Conservation (phyloP, 2,797 vertebrate species). For the Rachycentron canadum region DNA sequence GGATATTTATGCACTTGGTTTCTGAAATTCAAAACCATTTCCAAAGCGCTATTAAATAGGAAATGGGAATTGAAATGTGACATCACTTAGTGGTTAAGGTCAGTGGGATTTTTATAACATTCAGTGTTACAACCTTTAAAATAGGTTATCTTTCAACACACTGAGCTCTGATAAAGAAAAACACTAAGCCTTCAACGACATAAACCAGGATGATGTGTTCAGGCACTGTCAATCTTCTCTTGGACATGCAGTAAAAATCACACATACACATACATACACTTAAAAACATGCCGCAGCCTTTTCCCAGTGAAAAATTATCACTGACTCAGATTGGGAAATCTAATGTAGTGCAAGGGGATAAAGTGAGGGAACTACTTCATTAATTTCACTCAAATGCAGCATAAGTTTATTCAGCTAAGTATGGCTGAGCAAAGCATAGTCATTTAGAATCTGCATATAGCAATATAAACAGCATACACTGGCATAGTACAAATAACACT, state of each 20-base stretch:
- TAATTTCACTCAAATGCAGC: slow-evolving; percentile 6
- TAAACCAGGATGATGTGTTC: neutral
- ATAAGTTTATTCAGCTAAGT: neutral
- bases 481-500: neutral
- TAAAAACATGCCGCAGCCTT: neutral
- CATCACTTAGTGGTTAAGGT: slow-evolving; percentile 47
- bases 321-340: neutral
- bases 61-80: slow-evolving; percentile 60
- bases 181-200: neutral
- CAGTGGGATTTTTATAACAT: slow-evolving; percentile 36
- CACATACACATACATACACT: neutral
- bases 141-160: slow-evolving; percentile 6
- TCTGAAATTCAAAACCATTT: slow-evolving; percentile 57
- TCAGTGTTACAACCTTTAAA: slow-evolving; percentile 27
- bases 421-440: neutral
- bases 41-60: slow-evolving; percentile 39
- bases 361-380: neutral
- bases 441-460: neutral
- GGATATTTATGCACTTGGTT: slow-evolving; percentile 52
- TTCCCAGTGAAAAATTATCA: neutral
- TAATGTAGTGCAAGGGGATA: neutral
- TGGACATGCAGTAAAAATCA: neutral
- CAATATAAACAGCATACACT: neutral
- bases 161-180: slow-evolving; percentile 1
- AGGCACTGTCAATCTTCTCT: neutral